These are phyloP conservation scores for Antrozous pallidus DNA, from an alignment of 2,797 vertebrate genomes.

Conservation along the genomic window DNA sequence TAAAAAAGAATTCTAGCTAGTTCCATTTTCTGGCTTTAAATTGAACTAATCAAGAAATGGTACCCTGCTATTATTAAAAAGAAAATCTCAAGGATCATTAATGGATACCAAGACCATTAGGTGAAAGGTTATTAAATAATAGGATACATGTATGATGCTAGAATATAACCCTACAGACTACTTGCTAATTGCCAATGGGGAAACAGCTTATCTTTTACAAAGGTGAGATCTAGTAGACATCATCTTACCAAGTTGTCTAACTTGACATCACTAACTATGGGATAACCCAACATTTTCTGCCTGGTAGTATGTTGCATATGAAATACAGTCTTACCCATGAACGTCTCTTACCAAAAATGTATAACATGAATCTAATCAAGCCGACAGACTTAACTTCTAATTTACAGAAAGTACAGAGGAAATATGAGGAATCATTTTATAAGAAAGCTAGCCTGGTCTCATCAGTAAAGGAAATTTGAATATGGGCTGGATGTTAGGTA, in stretches of 20 bases:
- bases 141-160: not conserved
- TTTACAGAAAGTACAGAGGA: constrained; percentile 18
- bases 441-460: constrained; percentile 17
- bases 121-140: constrained; percentile 25
- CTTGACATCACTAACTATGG: not conserved
- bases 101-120: not conserved
- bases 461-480: constrained; percentile 19
- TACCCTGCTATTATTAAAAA: not conserved
- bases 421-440: not conserved
- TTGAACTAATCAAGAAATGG: constrained; percentile 15
- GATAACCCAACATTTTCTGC: not conserved
- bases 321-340: not conserved
- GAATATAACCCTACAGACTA: constrained; percentile 14
- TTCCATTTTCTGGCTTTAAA: constrained; percentile 34
- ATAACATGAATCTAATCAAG: constrained; percentile 38
- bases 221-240: not conserved
- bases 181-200: constrained; percentile 25
- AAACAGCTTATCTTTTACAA: not conserved
- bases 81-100: constrained; percentile 45
- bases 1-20: constrained; percentile 10
- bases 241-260: not conserved
- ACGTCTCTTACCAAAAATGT: not conserved
- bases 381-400: constrained; percentile 1
- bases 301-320: not conserved
- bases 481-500: constrained; percentile 19